Base-by-base conservation (phyloP, 2,888 invertebrate genomes). In the Panopea generosa region DNA sequence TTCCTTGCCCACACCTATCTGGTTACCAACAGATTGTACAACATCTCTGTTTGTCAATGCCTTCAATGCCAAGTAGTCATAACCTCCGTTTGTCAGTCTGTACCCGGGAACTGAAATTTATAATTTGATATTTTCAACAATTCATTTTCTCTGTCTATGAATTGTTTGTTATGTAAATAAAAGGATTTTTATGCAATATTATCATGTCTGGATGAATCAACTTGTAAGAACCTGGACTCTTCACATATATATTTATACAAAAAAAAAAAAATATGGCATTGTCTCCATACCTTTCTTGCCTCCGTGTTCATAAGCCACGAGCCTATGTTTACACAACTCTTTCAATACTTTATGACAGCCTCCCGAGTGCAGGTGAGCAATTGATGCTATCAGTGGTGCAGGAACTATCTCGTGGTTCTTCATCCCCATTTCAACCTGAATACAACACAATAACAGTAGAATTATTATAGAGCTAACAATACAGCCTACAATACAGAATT, bases 341-440 rank as follows among this genome's bases (percentile, higher is more conserved):
- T 95, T 95, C 83, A 99, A 94, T 20, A 97, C 93, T 93, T 99
- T 99, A 89, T 98, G 96, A 1, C 97, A 97, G 27, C 99, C 99
- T 1, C 99, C 99, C 82, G 97, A 95, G 82, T 96, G 96, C 0
- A 99, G 94, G 92, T 97, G 97, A 3, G 99, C 98, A 89, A 99
- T 98, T 3, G 97, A 96, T 0, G 98, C 97, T 3, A 97, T 96
- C 50, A 99, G 93, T 0, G 96, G 94, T 0, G 95, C 96, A 0
- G 99, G 98, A 0, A 99, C 99, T 4, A 99, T 93, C 93, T 99
- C 99, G 91, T 99, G 99, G 92, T 99, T 99, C 92, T 98, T 99
- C 98, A 99, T 98, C n/a, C 99, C 99, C 98, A 99, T 99, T 94
- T 99, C 99, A 90, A 99, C 96, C 97, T 98, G 71, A 7, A n/a